Percentiles rank a stretch among this genome's conserved stretches.
phyloP scores from a whole-genome alignment of 2,797 vertebrate genomes.

The Centropyge bicolor region DNA sequence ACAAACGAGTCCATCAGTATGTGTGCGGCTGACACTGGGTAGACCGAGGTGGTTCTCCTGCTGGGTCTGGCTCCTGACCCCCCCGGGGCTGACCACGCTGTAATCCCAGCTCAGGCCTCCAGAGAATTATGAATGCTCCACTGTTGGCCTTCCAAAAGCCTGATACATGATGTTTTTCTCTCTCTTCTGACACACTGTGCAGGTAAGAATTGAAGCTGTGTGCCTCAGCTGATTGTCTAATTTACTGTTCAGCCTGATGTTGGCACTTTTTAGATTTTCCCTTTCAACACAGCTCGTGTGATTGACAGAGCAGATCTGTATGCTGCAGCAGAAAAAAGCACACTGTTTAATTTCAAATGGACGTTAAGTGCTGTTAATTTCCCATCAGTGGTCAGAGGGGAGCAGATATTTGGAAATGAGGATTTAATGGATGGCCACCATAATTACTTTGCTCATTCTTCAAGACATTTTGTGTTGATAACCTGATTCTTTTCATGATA shows the following conservation, averaged over 20 bases:
- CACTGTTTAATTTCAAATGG: neutral
- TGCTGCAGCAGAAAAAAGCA: neutral
- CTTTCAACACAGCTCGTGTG: too few species aligned
- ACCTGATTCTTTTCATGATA: neutral
- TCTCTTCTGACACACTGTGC: too few species aligned
- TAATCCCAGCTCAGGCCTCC: too few species aligned
- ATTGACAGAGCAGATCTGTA: neutral
- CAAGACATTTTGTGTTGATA: neutral
- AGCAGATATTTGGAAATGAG: neutral
- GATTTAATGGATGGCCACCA: neutral
- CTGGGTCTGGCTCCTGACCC: too few species aligned
- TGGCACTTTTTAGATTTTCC: too few species aligned
- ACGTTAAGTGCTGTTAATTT: neutral
- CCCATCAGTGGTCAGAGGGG: neutral
- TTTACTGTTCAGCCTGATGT: neutral
- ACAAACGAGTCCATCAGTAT: too few species aligned
- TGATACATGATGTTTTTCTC: too few species aligned
- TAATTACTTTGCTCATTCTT: neutral
- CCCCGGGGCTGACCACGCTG: too few species aligned
- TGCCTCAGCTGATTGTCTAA: neutral
- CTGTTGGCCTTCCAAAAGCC: too few species aligned
- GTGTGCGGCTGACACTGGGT: too few species aligned
- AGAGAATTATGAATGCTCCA: too few species aligned
- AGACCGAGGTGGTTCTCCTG: too few species aligned
- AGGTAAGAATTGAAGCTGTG: neutral